Percentiles rank a stretch among this genome's conserved stretches.
Evolutionary conservation across 2,888 invertebrate species (phyloP).

Genomic region (Latrodectus elegans): DNA sequence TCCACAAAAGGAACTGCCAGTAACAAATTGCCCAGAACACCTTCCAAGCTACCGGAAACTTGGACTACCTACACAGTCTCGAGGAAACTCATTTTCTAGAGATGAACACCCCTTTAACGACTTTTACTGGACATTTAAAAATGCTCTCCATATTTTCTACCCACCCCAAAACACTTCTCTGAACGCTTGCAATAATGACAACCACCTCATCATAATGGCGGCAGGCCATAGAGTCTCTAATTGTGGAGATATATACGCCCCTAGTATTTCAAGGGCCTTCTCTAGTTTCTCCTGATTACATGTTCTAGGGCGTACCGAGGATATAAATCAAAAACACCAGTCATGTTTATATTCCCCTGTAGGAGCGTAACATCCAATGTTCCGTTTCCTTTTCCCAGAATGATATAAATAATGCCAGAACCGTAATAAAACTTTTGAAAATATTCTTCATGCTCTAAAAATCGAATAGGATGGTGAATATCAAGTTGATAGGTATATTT

Average conservation of each 20-base stretch:
- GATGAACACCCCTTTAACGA: slow-evolving; percentile 2
- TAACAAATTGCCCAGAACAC: too few relatives aligned
- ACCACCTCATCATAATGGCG: slow-evolving; percentile 11
- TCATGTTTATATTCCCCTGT: slow-evolving; percentile 36
- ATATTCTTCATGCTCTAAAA: too few relatives aligned
- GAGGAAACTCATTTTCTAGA: slow-evolving; percentile 19
- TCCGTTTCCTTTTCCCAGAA: slow-evolving; percentile 10
- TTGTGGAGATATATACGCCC: slow-evolving; percentile 32
- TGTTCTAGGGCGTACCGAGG: slow-evolving; percentile 16
- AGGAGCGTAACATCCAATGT: slow-evolving; percentile 15
- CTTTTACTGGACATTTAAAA: slow-evolving; percentile 36
- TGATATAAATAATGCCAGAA: not conserved
- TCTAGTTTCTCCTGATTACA: slow-evolving; percentile 38
- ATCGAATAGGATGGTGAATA: too few relatives aligned
- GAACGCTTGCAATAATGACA: not conserved
- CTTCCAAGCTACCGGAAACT: slow-evolving; percentile 13
- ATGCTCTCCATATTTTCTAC: not conserved
- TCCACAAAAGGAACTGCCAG: too few relatives aligned
- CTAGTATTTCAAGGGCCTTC: slow-evolving; percentile 13
- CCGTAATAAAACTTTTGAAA: too few relatives aligned
- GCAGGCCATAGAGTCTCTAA: slow-evolving; percentile 24
- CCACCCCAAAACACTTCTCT: too few relatives aligned
- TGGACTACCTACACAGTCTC: not conserved
- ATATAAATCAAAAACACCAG: slow-evolving; percentile 34
- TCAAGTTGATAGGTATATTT: too few relatives aligned